Evolutionary conservation across 1,140 invertebrate genomes (phyloP).

Genomic region (Euura lappo): DNA sequence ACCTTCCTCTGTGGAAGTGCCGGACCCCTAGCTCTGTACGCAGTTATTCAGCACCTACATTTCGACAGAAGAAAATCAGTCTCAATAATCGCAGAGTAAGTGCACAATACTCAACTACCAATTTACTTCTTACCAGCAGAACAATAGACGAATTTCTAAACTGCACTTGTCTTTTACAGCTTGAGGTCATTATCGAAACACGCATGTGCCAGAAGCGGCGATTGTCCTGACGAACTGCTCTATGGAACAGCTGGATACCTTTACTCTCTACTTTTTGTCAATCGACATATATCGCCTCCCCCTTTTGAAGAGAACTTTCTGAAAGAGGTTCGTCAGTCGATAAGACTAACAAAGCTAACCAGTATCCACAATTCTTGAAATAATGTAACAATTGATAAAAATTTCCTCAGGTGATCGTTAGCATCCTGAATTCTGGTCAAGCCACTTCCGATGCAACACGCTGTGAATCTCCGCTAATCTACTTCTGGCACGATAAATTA

Average conservation of each 20-base stretch:
- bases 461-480: slow-evolving; percentile 74
- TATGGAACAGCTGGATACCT: slow-evolving; percentile 87
- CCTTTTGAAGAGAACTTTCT: slow-evolving; percentile 59
- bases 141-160: slow-evolving; percentile 20
- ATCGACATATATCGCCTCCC: slow-evolving; percentile 63
- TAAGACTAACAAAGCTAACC: background rate
- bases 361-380: background rate
- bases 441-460: slow-evolving; percentile 58
- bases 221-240: slow-evolving; percentile 80
- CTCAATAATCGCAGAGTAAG: slow-evolving; percentile 60
- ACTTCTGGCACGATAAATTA: slow-evolving; percentile 85
- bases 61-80: slow-evolving; percentile 54
- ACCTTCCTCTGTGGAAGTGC: slow-evolving; percentile 82
- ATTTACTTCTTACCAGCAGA: slow-evolving; percentile 14
- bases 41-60: slow-evolving; percentile 68
- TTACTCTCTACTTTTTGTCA: slow-evolving; percentile 77
- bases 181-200: slow-evolving; percentile 60
- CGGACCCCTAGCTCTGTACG: slow-evolving; percentile 74
- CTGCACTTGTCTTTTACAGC: slow-evolving; percentile 51
- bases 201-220: slow-evolving; percentile 56
- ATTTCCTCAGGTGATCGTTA: slow-evolving; percentile 64
- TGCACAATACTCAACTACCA: slow-evolving; percentile 16
- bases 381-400: background rate
- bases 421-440: slow-evolving; percentile 73
- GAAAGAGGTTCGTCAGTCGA: slow-evolving; percentile 50